Percentiles rank a stretch among this genome's conserved stretches.
phyloP scores from a whole-genome alignment of 2,888 invertebrate species.

The Andrena dorsata region DNA sequence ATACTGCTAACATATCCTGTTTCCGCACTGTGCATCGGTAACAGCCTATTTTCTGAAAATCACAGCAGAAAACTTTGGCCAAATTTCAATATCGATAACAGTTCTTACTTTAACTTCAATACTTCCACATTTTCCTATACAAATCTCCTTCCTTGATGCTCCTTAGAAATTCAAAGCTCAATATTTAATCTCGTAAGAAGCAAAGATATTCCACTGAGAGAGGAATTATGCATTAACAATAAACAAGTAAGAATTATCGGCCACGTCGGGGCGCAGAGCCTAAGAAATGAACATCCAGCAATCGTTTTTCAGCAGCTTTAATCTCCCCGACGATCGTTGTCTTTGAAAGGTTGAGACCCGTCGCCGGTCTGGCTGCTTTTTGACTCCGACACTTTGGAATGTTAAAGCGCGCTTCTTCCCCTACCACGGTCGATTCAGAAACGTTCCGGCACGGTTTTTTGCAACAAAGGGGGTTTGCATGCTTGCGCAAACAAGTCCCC shows the following conservation, averaged over 20 bases:
- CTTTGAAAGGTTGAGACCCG: constrained; percentile 15
- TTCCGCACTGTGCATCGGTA: constrained; percentile 13
- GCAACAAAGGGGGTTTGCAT: constrained; percentile 44
- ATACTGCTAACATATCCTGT: constrained; percentile 39
- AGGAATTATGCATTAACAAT: no score
- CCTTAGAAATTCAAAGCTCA: no score
- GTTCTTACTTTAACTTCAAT: neutral
- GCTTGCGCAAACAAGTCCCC: constrained; percentile 59
- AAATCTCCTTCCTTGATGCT: no score
- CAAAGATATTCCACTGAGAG: no score
- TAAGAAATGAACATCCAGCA: constrained; percentile 17
- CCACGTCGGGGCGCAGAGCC: neutral
- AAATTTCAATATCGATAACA: neutral
- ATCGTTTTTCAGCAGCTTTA: constrained; percentile 23
- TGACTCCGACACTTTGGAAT: constrained; percentile 46
- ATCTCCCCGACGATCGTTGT: constrained; percentile 40
- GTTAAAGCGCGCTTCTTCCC: constrained; percentile 32
- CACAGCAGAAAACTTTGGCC: neutral
- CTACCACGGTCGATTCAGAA: constrained; percentile 29
- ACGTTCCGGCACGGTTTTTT: constrained; percentile 47
- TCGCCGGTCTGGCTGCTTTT: constrained; percentile 21
- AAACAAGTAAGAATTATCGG: neutral
- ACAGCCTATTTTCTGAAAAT: neutral
- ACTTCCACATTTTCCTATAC: no score
- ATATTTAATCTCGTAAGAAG: no score